Evolutionary conservation across 2,797 vertebrate genomes (phyloP).

Genomic region (Pantherophis alleghaniensis): DNA sequence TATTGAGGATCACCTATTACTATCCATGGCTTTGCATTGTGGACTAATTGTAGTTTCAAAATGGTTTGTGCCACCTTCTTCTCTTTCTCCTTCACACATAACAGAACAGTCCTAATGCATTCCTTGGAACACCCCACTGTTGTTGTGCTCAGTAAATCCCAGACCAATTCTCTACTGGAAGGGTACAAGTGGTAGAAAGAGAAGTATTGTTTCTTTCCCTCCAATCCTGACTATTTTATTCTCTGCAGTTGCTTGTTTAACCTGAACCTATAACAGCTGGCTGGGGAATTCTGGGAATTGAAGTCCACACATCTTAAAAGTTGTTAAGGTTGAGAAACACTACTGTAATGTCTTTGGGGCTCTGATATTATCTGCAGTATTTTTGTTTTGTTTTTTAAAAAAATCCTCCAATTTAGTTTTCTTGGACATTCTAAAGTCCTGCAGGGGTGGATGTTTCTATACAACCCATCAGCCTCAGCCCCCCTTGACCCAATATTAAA

Average conservation of each 20-base stretch:
- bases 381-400: background rate
- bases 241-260: background rate
- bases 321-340: background rate
- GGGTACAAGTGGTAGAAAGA: background rate
- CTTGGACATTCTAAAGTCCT: background rate
- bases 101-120: background rate
- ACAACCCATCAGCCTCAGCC: background rate
- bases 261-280: background rate
- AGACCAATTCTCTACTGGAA: background rate
- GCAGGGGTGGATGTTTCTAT: background rate
- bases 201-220: background rate
- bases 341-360: background rate
- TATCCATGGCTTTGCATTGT: background rate
- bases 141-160: background rate
- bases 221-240: background rate
- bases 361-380: background rate
- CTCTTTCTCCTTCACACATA: background rate
- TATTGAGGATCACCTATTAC: background rate
- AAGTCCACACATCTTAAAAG: background rate
- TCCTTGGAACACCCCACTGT: background rate
- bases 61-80: background rate
- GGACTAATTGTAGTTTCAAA: background rate
- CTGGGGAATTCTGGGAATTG: background rate
- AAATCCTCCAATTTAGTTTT: background rate
- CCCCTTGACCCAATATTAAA: background rate